phyloP scores from a whole-genome alignment of 2,797 vertebrate genomes.

The Molossus molossus region DNA sequence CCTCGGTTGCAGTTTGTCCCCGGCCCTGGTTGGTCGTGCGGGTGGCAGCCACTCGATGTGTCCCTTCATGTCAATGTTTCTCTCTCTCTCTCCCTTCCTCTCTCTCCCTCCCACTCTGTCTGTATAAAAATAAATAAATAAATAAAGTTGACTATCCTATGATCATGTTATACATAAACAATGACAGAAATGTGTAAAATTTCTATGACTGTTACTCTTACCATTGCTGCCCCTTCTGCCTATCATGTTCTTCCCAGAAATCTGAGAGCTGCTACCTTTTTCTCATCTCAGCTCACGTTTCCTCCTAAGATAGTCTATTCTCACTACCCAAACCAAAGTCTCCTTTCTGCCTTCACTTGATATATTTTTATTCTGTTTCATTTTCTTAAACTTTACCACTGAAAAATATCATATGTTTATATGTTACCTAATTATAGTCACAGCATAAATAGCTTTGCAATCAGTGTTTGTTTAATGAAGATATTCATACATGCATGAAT shows the following conservation, averaged over 20 bases:
- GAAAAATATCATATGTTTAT: not conserved
- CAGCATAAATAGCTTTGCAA: not conserved
- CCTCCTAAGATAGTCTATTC: not conserved
- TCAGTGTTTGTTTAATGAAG: slow-evolving; percentile 20
- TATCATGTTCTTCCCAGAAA: not conserved
- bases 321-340: not conserved
- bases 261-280: not conserved
- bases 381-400: not conserved
- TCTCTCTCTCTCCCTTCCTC: no score
- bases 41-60: no score
- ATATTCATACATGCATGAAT: not conserved
- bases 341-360: not conserved
- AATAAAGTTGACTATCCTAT: not conserved
- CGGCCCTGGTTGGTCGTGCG: no score
- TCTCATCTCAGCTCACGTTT: not conserved
- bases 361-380: not conserved
- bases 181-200: not conserved
- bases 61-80: no score
- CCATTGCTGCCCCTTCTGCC: not conserved
- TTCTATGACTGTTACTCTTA: not conserved
- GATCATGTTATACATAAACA: not conserved
- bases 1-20: no score
- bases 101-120: no score
- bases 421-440: not conserved
- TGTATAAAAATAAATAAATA: no score